Percentiles rank a stretch among this genome's conserved stretches.
These are phyloP conservation scores for Nyctibius grandis DNA, from an alignment of 2,797 vertebrate species.

Conservation along the genomic window DNA sequence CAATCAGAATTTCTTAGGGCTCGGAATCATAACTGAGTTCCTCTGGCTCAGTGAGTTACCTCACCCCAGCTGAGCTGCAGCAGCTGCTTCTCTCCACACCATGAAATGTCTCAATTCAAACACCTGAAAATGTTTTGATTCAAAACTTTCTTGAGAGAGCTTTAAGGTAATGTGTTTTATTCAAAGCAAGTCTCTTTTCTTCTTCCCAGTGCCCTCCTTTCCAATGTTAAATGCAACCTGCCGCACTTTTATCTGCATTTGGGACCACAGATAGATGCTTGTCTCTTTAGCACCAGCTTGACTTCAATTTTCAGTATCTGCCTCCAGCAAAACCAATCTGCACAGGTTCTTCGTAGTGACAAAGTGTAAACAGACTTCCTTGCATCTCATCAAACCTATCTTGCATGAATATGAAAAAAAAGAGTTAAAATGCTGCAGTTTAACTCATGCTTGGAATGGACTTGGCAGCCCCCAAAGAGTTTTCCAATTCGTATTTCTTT, in stretches of 20 bases:
- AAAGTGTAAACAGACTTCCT: neutral
- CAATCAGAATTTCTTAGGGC: neutral
- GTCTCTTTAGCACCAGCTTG: neutral
- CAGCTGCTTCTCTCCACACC: neutral
- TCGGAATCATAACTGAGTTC: neutral
- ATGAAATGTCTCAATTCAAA: neutral
- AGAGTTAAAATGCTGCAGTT: neutral
- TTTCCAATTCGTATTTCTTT: neutral
- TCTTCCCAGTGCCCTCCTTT: neutral
- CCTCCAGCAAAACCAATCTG: neutral
- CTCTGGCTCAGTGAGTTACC: neutral
- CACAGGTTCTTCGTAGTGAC: neutral
- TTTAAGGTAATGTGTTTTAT: neutral
- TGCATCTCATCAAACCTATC: neutral
- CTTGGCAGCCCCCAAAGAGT: neutral
- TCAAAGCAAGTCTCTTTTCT: neutral
- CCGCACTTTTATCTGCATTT: neutral
- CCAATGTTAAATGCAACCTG: fast-evolving
- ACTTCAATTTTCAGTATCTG: neutral
- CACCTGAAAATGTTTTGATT: neutral
- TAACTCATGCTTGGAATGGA: neutral
- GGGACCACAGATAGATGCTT: neutral
- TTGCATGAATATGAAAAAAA: neutral
- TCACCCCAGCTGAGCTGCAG: neutral
- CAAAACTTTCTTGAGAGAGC: neutral